Conservation (phyloP, 2,888 invertebrate genomes). For the Eupithecia subumbrata region DNA sequence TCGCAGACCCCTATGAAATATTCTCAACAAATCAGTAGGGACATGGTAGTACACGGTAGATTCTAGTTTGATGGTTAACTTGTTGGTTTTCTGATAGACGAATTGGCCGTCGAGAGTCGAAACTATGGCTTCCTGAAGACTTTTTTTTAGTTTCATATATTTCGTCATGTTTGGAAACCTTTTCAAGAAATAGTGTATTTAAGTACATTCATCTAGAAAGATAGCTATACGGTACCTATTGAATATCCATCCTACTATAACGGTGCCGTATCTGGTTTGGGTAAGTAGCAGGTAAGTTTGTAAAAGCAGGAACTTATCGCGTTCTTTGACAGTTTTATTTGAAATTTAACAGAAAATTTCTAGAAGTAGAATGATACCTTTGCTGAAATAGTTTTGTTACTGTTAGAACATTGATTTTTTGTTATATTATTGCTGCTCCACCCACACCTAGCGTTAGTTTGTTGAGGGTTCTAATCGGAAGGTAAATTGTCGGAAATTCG, state of each 20-base stretch:
- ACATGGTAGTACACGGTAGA: neutral
- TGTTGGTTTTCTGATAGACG: neutral
- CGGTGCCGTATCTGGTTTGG: too few relatives aligned
- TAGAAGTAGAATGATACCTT: too few relatives aligned
- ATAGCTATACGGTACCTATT: too few relatives aligned
- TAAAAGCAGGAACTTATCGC: neutral
- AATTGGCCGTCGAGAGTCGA: neutral
- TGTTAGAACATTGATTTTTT: neutral
- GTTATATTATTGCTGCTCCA: neutral
- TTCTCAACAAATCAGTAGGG: neutral
- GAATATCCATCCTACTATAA: too few relatives aligned
- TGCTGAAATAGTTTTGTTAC: neutral
- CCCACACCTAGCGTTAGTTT: neutral
- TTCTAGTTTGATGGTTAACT: neutral
- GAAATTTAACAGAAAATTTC: neutral
- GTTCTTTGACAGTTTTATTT: neutral
- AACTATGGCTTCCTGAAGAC: too few relatives aligned
- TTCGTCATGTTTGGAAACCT: too few relatives aligned
- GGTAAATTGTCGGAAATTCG: constrained; percentile 53
- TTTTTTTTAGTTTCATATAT: too few relatives aligned
- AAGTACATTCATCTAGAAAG: too few relatives aligned
- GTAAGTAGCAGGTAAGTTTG: neutral
- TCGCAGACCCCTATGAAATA: neutral
- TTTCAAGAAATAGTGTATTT: too few relatives aligned
- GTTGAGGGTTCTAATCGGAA: constrained; percentile 23